These are phyloP conservation scores for Barnardius zonarius DNA, from an alignment of 2,113 vertebrate genomes.

Conservation along the genomic window DNA sequence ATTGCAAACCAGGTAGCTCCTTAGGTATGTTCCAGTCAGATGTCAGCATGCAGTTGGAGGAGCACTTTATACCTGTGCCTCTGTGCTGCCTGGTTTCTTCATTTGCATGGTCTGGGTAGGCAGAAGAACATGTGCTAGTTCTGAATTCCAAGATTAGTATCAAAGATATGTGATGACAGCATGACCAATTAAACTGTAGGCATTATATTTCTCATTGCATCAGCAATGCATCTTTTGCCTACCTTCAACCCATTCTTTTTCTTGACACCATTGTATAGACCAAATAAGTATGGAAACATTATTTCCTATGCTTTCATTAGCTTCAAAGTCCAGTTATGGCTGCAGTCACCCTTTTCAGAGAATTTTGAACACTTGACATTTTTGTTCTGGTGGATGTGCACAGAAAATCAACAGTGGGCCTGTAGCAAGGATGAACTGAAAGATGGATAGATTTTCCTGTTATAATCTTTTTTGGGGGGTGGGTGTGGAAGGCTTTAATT, in stretches of 20 bases:
- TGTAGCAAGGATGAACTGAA: not conserved
- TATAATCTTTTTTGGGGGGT: not conserved
- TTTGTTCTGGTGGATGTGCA: not conserved
- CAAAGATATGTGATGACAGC: not conserved
- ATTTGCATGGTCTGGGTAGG: not conserved
- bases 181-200: not conserved
- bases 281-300: not conserved
- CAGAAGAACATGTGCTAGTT: not conserved
- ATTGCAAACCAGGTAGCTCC: accelerated
- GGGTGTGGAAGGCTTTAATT: not conserved
- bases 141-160: not conserved
- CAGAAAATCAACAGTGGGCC: not conserved
- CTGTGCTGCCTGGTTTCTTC: not conserved
- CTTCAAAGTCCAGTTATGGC: not conserved
- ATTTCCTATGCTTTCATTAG: not conserved
- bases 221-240: not conserved
- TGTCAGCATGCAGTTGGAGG: accelerated
- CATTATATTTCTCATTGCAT: not conserved
- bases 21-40: not conserved
- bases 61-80: not conserved
- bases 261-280: not conserved
- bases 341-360: slow-evolving; percentile 4
- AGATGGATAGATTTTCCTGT: not conserved
- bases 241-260: not conserved
- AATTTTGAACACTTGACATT: not conserved